Conservation (phyloP, 2,888 invertebrate genomes). For the Leucoptera coffeella region DNA sequence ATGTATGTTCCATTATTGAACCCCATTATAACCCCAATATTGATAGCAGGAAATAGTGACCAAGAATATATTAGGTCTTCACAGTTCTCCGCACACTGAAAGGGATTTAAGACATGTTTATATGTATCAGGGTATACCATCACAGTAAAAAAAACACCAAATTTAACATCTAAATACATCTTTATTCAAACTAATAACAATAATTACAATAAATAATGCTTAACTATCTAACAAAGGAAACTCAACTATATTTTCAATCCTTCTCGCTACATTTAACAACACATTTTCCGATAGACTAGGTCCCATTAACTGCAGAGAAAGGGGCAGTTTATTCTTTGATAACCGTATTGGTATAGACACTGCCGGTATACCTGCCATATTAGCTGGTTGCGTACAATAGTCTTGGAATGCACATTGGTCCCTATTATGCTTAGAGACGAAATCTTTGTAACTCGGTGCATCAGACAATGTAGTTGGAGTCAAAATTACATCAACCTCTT, state of each 20-base stretch:
- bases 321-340: constrained; percentile 68
- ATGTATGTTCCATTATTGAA: too few relatives aligned
- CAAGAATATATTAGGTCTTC: too few relatives aligned
- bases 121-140: too few relatives aligned
- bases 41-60: too few relatives aligned
- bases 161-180: constrained; percentile 1
- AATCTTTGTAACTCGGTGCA: constrained; percentile 76
- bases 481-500: constrained; percentile 69
- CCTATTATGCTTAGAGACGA: constrained; percentile 69
- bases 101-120: too few relatives aligned
- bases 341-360: constrained; percentile 76
- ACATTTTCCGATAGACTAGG: constrained; percentile 68
- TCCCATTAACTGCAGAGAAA: constrained; percentile 86
- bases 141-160: too few relatives aligned
- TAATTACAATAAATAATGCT: constrained; percentile 6
- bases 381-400: constrained; percentile 92
- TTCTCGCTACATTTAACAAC: constrained; percentile 72
- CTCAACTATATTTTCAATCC: constrained; percentile 67
- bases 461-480: constrained; percentile 89
- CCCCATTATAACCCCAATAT: too few relatives aligned
- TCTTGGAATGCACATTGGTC: constrained; percentile 87
- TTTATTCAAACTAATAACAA: not conserved
- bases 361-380: constrained; percentile 95
- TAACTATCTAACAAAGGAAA: constrained; percentile 41
- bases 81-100: too few relatives aligned